Base-by-base conservation (phyloP, 2,113 vertebrate species). In the Urocolius indicus region DNA sequence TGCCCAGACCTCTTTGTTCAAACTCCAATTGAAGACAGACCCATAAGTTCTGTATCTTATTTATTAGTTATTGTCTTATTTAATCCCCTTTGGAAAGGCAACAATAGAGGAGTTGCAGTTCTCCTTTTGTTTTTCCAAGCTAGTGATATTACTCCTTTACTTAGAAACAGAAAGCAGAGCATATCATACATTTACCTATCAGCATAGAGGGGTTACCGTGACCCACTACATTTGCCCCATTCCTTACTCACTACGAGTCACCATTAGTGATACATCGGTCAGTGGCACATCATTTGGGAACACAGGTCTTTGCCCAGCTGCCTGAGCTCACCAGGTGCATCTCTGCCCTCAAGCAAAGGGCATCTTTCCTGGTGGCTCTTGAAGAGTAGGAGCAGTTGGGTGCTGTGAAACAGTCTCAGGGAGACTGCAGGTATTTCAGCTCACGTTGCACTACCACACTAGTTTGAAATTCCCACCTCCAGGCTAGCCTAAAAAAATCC, bases 21-120 rank as follows among this genome's bases (percentile, higher is more conserved):
- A 90, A 86, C 14, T 49, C n/a, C 41, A 1, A 92, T 67, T 96
- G 93, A 96, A 97, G 94, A 94, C 92, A 96, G 94, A 91, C 74
- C 22, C 93, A 79, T 85, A 91, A 6, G 2, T 32, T 67, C 61
- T 77, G 48, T 63, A 36, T 71, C 93, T 86, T 94, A 92, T 96
- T 96, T 95, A 95, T 89, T 95, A 84, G 85, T 90, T 96, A 95
- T 90, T 96, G 90, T 96, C 93, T 86, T 72, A 87, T 79, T 96
- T 93, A 96, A 94, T 95, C 83, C 93, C 61, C 57, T 86, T 89
- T 93, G 83, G 90, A 97, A 88, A 84, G 36, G 48, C 94, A 96
- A 94, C 93, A 96, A 92, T 93, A 96, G 92, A 84, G 51, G 26
- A 86, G 45, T 36, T 88, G 71, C 11, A 92, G 72, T 66, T 90